Evolutionary conservation across 2,113 vertebrate genomes (phyloP).

Genomic region (Laterallus jamaicensis): DNA sequence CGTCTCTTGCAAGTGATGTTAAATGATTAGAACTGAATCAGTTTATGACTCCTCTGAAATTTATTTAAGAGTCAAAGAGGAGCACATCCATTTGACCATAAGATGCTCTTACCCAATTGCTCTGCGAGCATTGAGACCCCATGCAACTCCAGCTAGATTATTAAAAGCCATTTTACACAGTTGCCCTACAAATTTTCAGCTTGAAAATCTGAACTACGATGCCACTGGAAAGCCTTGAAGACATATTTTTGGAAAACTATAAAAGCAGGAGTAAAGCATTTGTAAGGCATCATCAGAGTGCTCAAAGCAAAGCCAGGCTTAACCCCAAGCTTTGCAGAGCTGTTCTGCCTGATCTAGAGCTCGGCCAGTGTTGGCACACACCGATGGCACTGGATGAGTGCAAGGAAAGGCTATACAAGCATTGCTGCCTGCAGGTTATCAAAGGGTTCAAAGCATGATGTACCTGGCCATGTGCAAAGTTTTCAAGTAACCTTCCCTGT

Average conservation of each 20-base stretch:
- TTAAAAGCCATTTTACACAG: not conserved
- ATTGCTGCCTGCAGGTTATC: not conserved
- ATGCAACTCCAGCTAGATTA: not conserved
- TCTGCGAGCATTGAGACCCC: rapidly evolving
- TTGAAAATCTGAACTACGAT: not conserved
- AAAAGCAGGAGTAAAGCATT: not conserved
- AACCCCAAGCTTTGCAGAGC: rapidly evolving
- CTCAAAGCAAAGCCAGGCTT: rapidly evolving
- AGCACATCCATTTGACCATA: not conserved
- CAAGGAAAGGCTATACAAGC: not conserved
- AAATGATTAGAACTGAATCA: not conserved
- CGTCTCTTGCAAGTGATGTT: not conserved
- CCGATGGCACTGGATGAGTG: rapidly evolving
- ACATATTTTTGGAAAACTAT: rapidly evolving
- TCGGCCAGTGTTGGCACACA: rapidly evolving
- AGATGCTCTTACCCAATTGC: not conserved
- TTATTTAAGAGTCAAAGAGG: not conserved
- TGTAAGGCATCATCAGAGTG: rapidly evolving
- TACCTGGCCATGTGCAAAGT: not conserved
- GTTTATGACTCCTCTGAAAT: not conserved
- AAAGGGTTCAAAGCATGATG: not conserved
- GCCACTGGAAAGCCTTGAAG: not conserved
- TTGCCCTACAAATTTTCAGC: not conserved
- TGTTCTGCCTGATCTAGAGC: not conserved
- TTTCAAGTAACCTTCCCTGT: not conserved